Evolutionary conservation across 1,140 invertebrate species (phyloP), one percentile per base, ranked within the genome.

Genomic region (Hyles vespertilio): DNA sequence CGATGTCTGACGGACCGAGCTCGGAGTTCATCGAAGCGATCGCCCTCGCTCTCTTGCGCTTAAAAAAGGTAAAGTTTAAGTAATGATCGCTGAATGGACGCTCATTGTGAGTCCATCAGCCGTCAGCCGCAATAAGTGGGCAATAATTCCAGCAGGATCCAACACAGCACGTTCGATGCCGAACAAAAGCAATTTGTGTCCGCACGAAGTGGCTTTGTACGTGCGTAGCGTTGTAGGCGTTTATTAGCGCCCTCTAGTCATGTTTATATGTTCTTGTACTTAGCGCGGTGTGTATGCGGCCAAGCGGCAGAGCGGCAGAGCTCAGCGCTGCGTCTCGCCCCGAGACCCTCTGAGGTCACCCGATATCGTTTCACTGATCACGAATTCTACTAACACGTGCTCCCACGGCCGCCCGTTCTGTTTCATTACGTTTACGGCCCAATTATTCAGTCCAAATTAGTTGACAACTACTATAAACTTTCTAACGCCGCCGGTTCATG

Each of bases 101-200:
- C 64, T 74, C 74, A 81, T 84, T 82, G 79, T 81, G 56, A 74
- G 70, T 77, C 80, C 70, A 77, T 81, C 79, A 79, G 63, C 69
- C 69, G 71, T 74, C 74, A 73, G 69, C 72, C 74, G 68, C 76
- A 76, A 75, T 72, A 74, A 78, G 72, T 70, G 68, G 65, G 70
- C 72, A 77, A 78, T 79, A 82, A 75, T 81, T 78, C 74, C 77
- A 73, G 63, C 70, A 61, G 61, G 60, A 67, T 70, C 67, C 65
- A 80, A 78, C 74, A 74, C 64, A 70, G 72, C 81, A 79, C 80
- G 76, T 84, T 73, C 80, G 67, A 68, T 60, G 65, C 66, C 54
- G 77, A 84, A 87, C 84, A 84, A 87, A 87, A 83, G 77, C 81
- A 84, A 87, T 87, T 84, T 87, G 79, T 87, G 84, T 84, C 74